A percentile compares a stretch with the other conserved stretches of the same genome.
phyloP scores from a whole-genome alignment of 1,140 invertebrate species.

The Leptopilina clavipes region DNA sequence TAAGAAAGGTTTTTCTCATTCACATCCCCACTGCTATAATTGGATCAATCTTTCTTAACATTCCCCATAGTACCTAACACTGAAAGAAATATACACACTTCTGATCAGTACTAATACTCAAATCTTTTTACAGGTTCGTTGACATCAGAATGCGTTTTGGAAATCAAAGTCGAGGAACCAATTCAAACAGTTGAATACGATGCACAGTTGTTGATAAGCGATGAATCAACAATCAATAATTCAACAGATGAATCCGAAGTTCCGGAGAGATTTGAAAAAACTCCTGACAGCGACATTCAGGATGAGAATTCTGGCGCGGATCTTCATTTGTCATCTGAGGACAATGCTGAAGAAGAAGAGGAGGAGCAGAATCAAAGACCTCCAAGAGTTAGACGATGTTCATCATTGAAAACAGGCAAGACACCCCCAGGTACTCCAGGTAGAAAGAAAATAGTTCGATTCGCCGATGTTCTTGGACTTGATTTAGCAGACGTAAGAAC shows the following conservation, averaged over 20 bases:
- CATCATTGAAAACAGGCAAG: slow-evolving; percentile 92
- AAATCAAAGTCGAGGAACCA: background rate
- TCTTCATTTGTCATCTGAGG: slow-evolving; percentile 33
- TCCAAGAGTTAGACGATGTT: slow-evolving; percentile 83
- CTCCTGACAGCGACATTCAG: slow-evolving; percentile 64
- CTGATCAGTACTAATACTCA: background rate
- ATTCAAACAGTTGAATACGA: slow-evolving; percentile 47
- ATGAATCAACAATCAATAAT: slow-evolving; percentile 36
- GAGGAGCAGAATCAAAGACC: slow-evolving; percentile 72
- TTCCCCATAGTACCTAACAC: too few species aligned
- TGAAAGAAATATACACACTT: too few species aligned
- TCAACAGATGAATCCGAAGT: slow-evolving; percentile 51
- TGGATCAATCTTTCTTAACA: too few species aligned
- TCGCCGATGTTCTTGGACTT: slow-evolving; percentile 94
- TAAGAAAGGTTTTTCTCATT: too few species aligned
- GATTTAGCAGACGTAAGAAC: slow-evolving; percentile 94
- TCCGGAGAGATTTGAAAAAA: slow-evolving; percentile 50
- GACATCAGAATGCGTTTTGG: slow-evolving; percentile 48
- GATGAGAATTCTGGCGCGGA: slow-evolving; percentile 40
- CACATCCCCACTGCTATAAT: too few species aligned
- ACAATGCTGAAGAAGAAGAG: slow-evolving; percentile 61
- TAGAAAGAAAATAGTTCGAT: slow-evolving; percentile 94
- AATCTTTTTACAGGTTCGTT: slow-evolving; percentile 35
- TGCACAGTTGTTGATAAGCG: slow-evolving; percentile 48
- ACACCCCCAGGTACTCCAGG: slow-evolving; percentile 92